Base-by-base conservation (phyloP, 2,797 vertebrate genomes). In the Rhinophrynus dorsalis region DNA sequence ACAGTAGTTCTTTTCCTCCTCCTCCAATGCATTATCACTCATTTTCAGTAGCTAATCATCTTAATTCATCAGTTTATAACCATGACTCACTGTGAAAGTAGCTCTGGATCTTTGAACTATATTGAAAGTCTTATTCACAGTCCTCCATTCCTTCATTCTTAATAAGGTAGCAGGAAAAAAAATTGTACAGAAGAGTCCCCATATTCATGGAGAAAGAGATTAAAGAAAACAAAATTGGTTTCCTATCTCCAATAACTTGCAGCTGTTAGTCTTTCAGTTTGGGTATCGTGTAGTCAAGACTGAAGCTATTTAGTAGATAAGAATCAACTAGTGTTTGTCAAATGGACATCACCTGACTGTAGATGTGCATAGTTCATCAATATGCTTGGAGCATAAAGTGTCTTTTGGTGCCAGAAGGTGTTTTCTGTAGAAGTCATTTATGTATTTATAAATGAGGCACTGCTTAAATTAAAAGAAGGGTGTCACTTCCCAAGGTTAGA, bases 101-200 rank as follows among this genome's bases (percentile, higher is more conserved):
- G 20, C 17, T 37, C 37, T 52, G 32, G 13, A 57, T 32, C 13
- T 20, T 42, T 24, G 8, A 60, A 47, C 24, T 58, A 60, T 18
- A 52, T 51, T 51, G 9, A 23, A 68, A 51, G 11, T 17, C 45
- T 52, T 40, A 51, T 68, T 30, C 12, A 40, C 44, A 10, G 45
- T 51, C 26, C 20, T 24, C 45, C n/a, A n/a, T n/a, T n/a, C n/a
- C n/a, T n/a, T n/a, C n/a, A n/a, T 60, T 40, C 55, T 59, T 68
- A 68, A 68, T 60, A 52, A 35, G 66, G 38, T 58, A 37, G 48
- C 37, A 58, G 54, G 26, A 66, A 52, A 42, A 51, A 60, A 9
- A 68, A n/a, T n/a, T n/a, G 35, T 6, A 55, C 33, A 21, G 11
- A 67, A 57, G n/a, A 13, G 47, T 47, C 15, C 52, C 21, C 47